phyloP scores from a whole-genome alignment of 2,113 vertebrate genomes.

The Heliornis fulica region DNA sequence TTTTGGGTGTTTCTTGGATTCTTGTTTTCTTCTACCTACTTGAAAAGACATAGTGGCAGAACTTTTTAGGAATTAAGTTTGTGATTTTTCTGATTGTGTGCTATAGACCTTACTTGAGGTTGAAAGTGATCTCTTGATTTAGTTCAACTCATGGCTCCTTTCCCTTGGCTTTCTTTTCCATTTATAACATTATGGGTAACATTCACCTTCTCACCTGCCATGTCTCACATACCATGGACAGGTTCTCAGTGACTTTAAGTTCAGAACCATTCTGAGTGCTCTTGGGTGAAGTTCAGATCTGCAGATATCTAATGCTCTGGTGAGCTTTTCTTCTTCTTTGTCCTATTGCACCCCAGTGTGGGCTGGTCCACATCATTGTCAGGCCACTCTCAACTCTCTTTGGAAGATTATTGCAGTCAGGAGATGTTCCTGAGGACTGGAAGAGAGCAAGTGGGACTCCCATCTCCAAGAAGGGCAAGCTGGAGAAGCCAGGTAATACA shows the following conservation, averaged over 20 bases:
- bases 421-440: background rate
- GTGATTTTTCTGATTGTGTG: too few species aligned
- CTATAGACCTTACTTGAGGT: too few species aligned
- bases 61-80: background rate
- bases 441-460: background rate
- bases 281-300: background rate
- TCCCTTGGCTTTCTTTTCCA: background rate
- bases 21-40: background rate
- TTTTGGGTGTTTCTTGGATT: background rate
- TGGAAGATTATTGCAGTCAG: background rate
- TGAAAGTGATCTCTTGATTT: background rate
- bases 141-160: background rate
- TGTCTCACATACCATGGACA: too few species aligned
- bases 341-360: too few species aligned
- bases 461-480: background rate
- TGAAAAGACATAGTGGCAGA: background rate
- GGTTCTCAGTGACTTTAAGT: background rate
- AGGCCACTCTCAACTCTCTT: background rate
- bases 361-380: background rate
- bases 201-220: background rate
- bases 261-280: background rate
- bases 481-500: background rate
- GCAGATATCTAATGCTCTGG: background rate
- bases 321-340: background rate
- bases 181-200: background rate